A percentile compares a stretch with the other conserved stretches of the same genome.
These are phyloP conservation scores for Ganaspis brasiliensis DNA, from an alignment of 2,888 invertebrate species.

Conservation along the genomic window DNA sequence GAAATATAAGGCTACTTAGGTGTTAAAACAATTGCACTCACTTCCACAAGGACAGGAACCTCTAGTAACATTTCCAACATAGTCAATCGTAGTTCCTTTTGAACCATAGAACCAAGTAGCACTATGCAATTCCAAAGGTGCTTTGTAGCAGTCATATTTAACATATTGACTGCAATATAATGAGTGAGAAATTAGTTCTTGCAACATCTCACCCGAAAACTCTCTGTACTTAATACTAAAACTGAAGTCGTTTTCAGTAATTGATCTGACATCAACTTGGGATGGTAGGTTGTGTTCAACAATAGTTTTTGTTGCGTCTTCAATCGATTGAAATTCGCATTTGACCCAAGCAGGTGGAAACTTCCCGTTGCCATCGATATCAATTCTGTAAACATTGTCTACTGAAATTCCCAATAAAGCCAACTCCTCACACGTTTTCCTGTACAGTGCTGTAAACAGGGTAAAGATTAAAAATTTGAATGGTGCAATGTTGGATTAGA, in stretches of 20 bases:
- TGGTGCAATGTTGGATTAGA: too few relatives aligned
- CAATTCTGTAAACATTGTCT: constrained; percentile 95
- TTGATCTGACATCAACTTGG: constrained; percentile 93
- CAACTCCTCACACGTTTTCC: constrained; percentile 95
- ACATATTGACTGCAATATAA: constrained; percentile 94
- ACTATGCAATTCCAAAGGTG: constrained; percentile 92
- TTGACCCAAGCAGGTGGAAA: constrained; percentile 95
- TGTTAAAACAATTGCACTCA: constrained; percentile 69
- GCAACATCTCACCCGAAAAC: constrained; percentile 94
- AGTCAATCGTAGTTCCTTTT: constrained; percentile 89
- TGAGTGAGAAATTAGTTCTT: constrained; percentile 94
- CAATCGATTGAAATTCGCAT: constrained; percentile 94
- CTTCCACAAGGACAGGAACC: constrained; percentile 83
- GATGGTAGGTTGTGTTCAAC: constrained; percentile 95
- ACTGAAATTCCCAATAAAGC: constrained; percentile 93
- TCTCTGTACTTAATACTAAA: constrained; percentile 93
- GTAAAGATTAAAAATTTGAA: not conserved
- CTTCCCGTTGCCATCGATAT: constrained; percentile 96
- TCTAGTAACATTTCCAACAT: constrained; percentile 89
- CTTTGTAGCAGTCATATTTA: constrained; percentile 94
- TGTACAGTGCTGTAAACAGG: constrained; percentile 86
- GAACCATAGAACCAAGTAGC: constrained; percentile 95
- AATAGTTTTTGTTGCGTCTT: constrained; percentile 92
- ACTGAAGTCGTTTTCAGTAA: constrained; percentile 90
- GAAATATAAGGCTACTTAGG: too few relatives aligned